Percentiles rank a stretch among this genome's conserved stretches.
phyloP scores from a whole-genome alignment of 2,113 vertebrate genomes.

The Carollia perspicillata region DNA sequence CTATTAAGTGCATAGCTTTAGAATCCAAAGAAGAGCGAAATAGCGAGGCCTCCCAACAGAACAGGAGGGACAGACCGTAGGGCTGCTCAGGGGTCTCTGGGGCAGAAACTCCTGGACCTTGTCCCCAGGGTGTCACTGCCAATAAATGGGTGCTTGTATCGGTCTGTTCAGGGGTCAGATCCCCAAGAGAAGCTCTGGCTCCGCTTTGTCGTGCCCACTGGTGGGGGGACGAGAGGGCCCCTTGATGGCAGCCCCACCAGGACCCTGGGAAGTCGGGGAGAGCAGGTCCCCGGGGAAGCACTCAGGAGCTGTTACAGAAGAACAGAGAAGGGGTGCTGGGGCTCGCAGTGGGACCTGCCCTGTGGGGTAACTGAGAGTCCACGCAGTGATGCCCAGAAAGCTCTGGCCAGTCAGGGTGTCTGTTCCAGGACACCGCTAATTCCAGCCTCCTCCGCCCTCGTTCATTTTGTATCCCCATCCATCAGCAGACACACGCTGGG shows the following conservation, averaged over 20 bases:
- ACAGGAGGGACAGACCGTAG: neutral
- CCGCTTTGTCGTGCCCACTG: neutral
- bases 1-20: neutral
- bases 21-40: neutral
- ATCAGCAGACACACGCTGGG: neutral
- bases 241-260: neutral
- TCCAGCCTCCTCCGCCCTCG: neutral
- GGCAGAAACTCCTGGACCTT: neutral
- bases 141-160: neutral
- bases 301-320: neutral
- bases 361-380: neutral
- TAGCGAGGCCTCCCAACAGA: neutral
- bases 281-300: neutral
- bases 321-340: neutral
- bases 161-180: neutral
- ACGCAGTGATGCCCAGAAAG: fast-evolving
- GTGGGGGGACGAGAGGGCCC: too few relatives aligned
- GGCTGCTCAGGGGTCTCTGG: neutral
- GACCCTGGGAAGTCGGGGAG: neutral
- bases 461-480: neutral
- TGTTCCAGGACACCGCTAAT: too few relatives aligned
- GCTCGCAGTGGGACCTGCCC: neutral
- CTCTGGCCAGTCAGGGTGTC: neutral
- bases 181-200: neutral
- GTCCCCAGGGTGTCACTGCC: neutral